phyloP scores from a whole-genome alignment of 2,797 vertebrate species.

The Tachyglossus aculeatus region DNA sequence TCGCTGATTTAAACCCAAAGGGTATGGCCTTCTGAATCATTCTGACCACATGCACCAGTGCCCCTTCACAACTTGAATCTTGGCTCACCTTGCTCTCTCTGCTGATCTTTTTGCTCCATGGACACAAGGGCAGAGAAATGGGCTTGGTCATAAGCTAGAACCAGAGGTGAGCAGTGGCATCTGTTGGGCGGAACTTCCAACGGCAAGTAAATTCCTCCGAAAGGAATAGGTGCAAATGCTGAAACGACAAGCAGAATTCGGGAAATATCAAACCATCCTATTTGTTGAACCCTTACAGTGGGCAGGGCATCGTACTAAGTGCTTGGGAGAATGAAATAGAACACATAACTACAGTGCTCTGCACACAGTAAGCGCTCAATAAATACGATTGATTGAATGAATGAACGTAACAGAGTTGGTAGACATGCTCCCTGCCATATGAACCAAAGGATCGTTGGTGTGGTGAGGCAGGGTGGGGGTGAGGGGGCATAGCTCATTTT shows the following conservation, averaged over 20 bases:
- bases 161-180: slow-evolving; percentile 97
- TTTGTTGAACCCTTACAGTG: background rate
- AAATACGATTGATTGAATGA: too few species aligned
- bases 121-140: slow-evolving; percentile 98
- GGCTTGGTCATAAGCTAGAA: slow-evolving; percentile 97
- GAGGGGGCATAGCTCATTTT: too few species aligned
- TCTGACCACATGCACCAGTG: background rate
- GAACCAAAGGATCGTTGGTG: too few species aligned
- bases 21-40: too few species aligned
- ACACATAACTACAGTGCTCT: too few species aligned
- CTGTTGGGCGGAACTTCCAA: slow-evolving; percentile 95
- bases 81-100: slow-evolving; percentile 92
- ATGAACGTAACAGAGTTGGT: too few species aligned
- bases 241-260: slow-evolving; percentile 33
- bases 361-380: too few species aligned
- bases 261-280: background rate
- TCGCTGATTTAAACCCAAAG: too few species aligned
- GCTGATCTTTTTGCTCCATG: slow-evolving; percentile 98
- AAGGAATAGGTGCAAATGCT: slow-evolving; percentile 97
- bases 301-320: too few species aligned
- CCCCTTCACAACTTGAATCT: rapidly evolving
- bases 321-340: too few species aligned
- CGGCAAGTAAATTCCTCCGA: slow-evolving; percentile 96
- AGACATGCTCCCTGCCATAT: too few species aligned
- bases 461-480: too few species aligned